These are phyloP conservation scores for Leptopilina myrica DNA, from an alignment of 2,888 invertebrate genomes.

Conservation along the genomic window DNA sequence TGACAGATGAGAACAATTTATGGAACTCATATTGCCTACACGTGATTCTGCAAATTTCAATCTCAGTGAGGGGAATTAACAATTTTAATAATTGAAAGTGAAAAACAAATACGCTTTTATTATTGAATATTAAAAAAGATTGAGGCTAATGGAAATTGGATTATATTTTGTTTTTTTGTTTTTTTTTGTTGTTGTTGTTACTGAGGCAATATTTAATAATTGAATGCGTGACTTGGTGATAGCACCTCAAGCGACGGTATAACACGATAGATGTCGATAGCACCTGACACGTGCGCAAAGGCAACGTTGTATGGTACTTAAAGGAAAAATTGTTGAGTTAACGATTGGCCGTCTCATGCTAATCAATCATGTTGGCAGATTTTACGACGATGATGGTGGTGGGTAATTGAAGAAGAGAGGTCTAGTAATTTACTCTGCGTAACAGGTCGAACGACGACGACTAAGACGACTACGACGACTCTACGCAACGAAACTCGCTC, in stretches of 20 bases:
- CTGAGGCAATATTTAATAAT: conserved; percentile 8
- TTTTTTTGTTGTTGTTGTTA: too few relatives aligned
- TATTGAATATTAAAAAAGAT: too few relatives aligned
- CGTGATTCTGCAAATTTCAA: too few relatives aligned
- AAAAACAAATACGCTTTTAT: too few relatives aligned
- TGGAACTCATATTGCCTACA: too few relatives aligned
- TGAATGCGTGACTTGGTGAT: conserved; percentile 31
- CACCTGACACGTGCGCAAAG: conserved; percentile 20
- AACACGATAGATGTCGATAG: conserved; percentile 21
- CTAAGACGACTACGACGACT: conserved; percentile 51
- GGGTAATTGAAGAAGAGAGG: conserved; percentile 43
- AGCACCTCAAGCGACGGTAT: neutral
- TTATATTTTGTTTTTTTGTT: neutral
- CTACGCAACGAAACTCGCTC: conserved; percentile 48
- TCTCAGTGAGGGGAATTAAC: too few relatives aligned
- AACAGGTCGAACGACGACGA: conserved; percentile 64
- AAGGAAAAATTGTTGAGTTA: conserved; percentile 53
- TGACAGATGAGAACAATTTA: too few relatives aligned
- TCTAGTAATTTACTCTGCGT: conserved; percentile 66
- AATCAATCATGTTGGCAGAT: conserved; percentile 69
- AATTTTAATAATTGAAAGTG: too few relatives aligned
- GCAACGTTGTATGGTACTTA: conserved; percentile 25
- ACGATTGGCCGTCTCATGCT: conserved; percentile 65
- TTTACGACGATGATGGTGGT: conserved; percentile 59
- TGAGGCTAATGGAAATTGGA: neutral